phyloP scores from a whole-genome alignment of 1,140 invertebrate species.

The Micrasema longulum region DNA sequence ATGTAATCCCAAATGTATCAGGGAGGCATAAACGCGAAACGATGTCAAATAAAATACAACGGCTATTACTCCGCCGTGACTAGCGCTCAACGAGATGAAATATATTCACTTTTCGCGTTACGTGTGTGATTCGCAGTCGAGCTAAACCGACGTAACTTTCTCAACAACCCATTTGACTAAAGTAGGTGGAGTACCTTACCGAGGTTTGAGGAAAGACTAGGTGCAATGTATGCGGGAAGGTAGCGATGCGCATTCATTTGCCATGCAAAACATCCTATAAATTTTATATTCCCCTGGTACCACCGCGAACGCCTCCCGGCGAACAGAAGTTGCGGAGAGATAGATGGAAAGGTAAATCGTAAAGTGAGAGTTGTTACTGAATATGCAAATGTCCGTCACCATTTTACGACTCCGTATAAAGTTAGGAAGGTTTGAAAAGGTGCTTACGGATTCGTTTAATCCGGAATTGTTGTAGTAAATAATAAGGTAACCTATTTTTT shows the following conservation, averaged over 20 bases:
- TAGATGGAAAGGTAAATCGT: slow-evolving; percentile 19
- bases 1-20: slow-evolving; percentile 7
- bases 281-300: slow-evolving; percentile 43
- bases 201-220: background rate
- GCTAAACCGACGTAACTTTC: slow-evolving; percentile 22
- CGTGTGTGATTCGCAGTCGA: slow-evolving; percentile 17
- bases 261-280: slow-evolving; percentile 45
- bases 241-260: slow-evolving; percentile 40
- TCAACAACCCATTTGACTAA: slow-evolving; percentile 9
- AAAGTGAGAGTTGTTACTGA: slow-evolving; percentile 29
- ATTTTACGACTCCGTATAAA: slow-evolving; percentile 12
- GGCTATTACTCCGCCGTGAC: slow-evolving; percentile 34
- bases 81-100: slow-evolving; percentile 35
- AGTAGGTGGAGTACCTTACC: slow-evolving; percentile 4
- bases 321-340: slow-evolving; percentile 12
- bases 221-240: background rate
- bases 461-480: background rate
- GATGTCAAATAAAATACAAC: slow-evolving; percentile 38
- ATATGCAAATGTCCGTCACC: slow-evolving; percentile 20
- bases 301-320: slow-evolving; percentile 1
- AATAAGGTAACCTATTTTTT: no score
- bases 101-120: slow-evolving; percentile 39
- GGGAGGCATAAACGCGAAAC: slow-evolving; percentile 28
- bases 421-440: background rate
- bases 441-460: slow-evolving; percentile 2